Percentiles rank a stretch among this genome's conserved stretches.
phyloP scores from a whole-genome alignment of 1,140 invertebrate species.

The Drosophila paulistorum region DNA sequence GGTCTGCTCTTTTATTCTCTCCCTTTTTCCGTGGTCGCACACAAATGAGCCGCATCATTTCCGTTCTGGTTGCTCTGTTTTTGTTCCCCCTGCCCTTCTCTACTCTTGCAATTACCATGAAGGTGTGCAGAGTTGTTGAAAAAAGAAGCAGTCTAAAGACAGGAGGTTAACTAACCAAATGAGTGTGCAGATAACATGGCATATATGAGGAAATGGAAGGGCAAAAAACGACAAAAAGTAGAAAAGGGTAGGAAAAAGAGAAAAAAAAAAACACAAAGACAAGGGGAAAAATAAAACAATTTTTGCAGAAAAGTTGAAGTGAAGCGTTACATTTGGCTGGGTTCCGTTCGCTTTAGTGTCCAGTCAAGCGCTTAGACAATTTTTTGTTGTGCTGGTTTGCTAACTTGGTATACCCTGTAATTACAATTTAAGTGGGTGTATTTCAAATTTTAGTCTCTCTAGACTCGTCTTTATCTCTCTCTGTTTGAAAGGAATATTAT shows the following conservation, averaged over 20 bases:
- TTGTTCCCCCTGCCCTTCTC: not conserved
- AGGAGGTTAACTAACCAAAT: slow-evolving; percentile 24
- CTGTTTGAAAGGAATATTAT: too few relatives aligned
- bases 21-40: slow-evolving; percentile 60
- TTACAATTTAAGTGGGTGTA: not conserved
- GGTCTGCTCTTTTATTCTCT: not conserved
- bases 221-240: not conserved
- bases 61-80: slow-evolving; percentile 20
- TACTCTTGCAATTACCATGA: slow-evolving; percentile 4
- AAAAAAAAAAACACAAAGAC: slow-evolving; percentile 9
- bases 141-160: slow-evolving; percentile 29
- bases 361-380: slow-evolving; percentile 35
- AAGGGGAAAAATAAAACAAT: slow-evolving; percentile 28
- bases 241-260: not conserved
- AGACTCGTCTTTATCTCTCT: too few relatives aligned
- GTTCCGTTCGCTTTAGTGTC: slow-evolving; percentile 67
- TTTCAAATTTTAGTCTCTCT: not conserved
- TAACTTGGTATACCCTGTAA: slow-evolving; percentile 24
- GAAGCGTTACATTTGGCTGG: slow-evolving; percentile 68
- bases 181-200: slow-evolving; percentile 45
- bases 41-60: slow-evolving; percentile 79
- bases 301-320: slow-evolving; percentile 60
- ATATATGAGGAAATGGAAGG: slow-evolving; percentile 24
- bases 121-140: slow-evolving; percentile 37
- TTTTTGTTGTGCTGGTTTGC: slow-evolving; percentile 42